Percentiles rank a stretch among this genome's conserved stretches.
These are phyloP conservation scores for Saturnia pavonia DNA, from an alignment of 2,888 invertebrate genomes.

Conservation along the genomic window DNA sequence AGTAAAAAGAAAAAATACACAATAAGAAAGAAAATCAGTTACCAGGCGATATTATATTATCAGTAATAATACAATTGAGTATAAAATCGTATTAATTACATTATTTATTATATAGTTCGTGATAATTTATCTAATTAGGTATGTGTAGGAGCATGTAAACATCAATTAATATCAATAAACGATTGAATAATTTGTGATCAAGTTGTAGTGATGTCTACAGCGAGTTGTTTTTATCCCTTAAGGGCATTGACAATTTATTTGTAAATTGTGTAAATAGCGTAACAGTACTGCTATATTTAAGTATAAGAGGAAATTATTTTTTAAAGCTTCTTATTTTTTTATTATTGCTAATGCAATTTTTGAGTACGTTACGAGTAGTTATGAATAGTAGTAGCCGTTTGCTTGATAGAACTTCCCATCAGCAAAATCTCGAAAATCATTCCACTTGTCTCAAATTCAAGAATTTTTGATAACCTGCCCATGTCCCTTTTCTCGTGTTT, in stretches of 20 bases:
- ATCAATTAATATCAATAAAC: conserved; percentile 39
- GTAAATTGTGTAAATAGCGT: neutral
- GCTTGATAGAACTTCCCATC: too few relatives aligned
- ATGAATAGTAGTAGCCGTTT: neutral
- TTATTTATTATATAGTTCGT: conserved; percentile 7
- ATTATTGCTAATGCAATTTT: neutral
- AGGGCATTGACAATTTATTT: conserved; percentile 11
- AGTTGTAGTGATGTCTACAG: conserved; percentile 8
- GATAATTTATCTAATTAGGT: conserved; percentile 17
- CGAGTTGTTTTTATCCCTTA: conserved; percentile 1
- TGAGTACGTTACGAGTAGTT: neutral
- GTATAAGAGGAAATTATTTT: neutral
- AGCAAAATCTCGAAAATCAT: too few relatives aligned
- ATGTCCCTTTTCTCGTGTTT: too few relatives aligned
- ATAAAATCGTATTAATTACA: conserved; percentile 8
- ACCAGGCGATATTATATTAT: neutral
- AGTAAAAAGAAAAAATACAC: neutral
- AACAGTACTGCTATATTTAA: neutral
- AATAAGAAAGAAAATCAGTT: neutral
- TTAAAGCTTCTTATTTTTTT: neutral
- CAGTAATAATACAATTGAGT: neutral
- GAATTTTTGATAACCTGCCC: too few relatives aligned
- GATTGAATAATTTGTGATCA: conserved; percentile 30
- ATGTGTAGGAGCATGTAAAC: conserved; percentile 31
- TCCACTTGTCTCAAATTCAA: too few relatives aligned